A percentile compares a stretch with the other conserved stretches of the same genome.
These are phyloP conservation scores for Thinocorus orbignyianus DNA, from an alignment of 2,113 vertebrate species.

Conservation along the genomic window DNA sequence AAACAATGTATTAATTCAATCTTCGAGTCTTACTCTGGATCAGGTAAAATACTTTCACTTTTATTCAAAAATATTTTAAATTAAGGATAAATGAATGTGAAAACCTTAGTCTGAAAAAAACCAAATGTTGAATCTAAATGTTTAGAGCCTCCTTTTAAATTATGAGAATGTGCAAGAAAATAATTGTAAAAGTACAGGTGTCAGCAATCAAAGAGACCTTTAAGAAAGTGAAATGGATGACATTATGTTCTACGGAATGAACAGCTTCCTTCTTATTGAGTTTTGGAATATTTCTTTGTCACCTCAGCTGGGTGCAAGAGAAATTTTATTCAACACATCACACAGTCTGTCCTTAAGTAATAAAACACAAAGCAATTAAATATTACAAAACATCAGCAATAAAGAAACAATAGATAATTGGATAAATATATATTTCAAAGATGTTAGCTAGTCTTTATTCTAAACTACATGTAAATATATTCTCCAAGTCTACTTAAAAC, in stretches of 20 bases:
- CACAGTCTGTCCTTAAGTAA: conserved; percentile 14
- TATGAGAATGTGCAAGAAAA: neutral
- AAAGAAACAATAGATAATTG: neutral
- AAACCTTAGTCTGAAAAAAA: neutral
- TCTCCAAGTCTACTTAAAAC: conserved; percentile 5
- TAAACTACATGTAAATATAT: neutral
- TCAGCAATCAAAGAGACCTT: neutral
- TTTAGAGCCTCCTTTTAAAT: neutral
- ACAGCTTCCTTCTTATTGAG: neutral
- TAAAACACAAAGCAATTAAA: conserved; percentile 9
- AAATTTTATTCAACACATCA: neutral
- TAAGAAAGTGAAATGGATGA: neutral
- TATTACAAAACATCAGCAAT: neutral
- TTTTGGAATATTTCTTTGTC: conserved; percentile 18
- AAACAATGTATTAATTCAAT: neutral
- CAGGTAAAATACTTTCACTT: neutral
- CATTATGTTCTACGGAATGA: neutral
- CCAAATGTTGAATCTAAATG: neutral
- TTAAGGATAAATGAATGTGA: neutral
- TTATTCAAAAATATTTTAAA: neutral
- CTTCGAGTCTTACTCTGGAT: neutral
- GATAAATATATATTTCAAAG: neutral
- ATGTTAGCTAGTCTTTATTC: neutral
- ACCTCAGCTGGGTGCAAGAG: neutral
- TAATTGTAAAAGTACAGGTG: neutral